A percentile compares a stretch with the other conserved stretches of the same genome.
Evolutionary conservation across 2,797 vertebrate genomes (phyloP).

Genomic region (Amphiprion clarkii): DNA sequence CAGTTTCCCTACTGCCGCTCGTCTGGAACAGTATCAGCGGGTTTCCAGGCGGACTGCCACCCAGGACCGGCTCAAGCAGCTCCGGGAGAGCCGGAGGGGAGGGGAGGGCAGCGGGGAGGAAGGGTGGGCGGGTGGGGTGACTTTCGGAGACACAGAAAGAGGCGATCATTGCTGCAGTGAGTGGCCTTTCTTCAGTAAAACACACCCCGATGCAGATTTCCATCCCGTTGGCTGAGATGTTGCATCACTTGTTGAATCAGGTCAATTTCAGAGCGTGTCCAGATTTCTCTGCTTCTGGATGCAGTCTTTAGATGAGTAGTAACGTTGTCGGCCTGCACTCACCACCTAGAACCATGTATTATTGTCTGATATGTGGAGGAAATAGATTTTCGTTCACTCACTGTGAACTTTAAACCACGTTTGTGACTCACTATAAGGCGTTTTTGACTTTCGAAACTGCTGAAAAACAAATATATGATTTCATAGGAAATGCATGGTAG

Average conservation of each 20-base stretch:
- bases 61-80: conserved; percentile 70
- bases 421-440: accelerated
- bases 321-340: not conserved
- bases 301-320: not conserved
- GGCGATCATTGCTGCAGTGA: conserved; percentile 18
- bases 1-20: not conserved
- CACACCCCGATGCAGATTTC: conserved; percentile 7
- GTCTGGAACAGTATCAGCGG: conserved; percentile 34
- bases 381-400: not conserved
- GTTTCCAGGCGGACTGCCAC: conserved; percentile 65
- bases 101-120: not conserved
- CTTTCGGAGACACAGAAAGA: conserved; percentile 1
- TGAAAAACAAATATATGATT: not conserved
- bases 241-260: not conserved
- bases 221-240: conserved; percentile 7
- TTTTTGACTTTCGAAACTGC: not conserved
- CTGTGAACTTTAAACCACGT: not conserved
- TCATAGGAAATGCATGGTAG: too few species aligned
- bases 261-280: too few species aligned
- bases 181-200: conserved; percentile 11
- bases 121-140: conserved; percentile 8
- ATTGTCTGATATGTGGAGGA: not conserved
- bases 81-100: conserved; percentile 49
- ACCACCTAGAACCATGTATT: too few species aligned
- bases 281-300: not conserved